A percentile compares a stretch with the other conserved stretches of the same genome.
phyloP scores from a whole-genome alignment of 1,140 invertebrate genomes.

The Coptotermes formosanus region DNA sequence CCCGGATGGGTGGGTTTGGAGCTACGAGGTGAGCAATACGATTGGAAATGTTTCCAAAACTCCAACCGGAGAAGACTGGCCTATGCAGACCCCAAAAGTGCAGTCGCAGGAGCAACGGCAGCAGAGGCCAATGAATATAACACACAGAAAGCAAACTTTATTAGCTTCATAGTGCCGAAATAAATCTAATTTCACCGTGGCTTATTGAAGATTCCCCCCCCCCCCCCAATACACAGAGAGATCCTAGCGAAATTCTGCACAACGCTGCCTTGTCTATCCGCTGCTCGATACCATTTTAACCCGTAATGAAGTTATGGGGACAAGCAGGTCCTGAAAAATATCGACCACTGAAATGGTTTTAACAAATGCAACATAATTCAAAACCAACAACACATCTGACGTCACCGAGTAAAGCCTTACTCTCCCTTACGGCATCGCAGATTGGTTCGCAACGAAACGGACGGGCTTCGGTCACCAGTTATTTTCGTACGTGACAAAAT shows the following conservation, averaged over 20 bases:
- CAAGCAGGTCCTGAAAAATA: background rate
- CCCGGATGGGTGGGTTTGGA: background rate
- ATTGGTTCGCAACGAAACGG: too few species aligned
- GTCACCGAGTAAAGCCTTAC: too few species aligned
- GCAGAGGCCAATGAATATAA: conserved; percentile 5
- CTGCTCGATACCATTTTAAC: background rate
- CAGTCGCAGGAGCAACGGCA: background rate
- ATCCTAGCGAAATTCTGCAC: background rate
- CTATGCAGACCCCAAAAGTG: background rate
- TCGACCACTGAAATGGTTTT: background rate
- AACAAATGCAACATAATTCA: background rate
- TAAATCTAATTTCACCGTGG: conserved; percentile 12
- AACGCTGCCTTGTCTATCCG: background rate
- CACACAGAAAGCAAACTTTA: background rate
- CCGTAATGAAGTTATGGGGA: background rate
- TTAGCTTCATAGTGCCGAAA: conserved; percentile 1
- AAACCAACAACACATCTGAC: background rate
- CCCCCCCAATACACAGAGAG: background rate
- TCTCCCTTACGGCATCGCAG: too few species aligned
- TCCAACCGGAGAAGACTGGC: background rate
- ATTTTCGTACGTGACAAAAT: too few species aligned
- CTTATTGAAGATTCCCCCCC: conserved; percentile 1
- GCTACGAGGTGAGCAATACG: background rate
- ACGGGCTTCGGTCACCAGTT: too few species aligned
- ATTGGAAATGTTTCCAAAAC: conserved; percentile 17